Conservation (phyloP, 2,888 invertebrate species). For the Hecatera dysodea region DNA sequence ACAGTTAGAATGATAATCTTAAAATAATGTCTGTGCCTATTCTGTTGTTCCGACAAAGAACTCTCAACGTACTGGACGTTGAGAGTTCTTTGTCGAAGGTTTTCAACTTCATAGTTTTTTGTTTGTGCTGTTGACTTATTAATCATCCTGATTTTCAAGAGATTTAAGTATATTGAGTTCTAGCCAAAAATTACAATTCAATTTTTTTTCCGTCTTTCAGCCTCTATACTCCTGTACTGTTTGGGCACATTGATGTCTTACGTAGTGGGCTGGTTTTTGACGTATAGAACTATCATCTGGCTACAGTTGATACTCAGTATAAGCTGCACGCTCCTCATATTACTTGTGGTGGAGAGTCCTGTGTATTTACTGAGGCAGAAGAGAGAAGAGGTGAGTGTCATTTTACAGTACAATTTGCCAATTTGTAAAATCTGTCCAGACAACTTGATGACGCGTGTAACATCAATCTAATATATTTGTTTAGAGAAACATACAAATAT, state of each 20-base stretch:
- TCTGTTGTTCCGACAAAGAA: too few relatives aligned
- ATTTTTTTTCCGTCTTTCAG: slow-evolving; percentile 53
- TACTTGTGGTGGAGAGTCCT: slow-evolving; percentile 82
- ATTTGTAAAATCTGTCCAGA: background rate
- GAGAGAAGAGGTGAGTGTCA: slow-evolving; percentile 79
- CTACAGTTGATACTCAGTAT: slow-evolving; percentile 75
- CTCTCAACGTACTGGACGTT: too few relatives aligned
- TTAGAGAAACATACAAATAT: too few relatives aligned
- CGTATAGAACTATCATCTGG: slow-evolving; percentile 79
- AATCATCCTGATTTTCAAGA: too few relatives aligned
- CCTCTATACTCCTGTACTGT: slow-evolving; percentile 72
- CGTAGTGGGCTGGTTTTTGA: slow-evolving; percentile 80
- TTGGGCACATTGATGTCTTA: slow-evolving; percentile 79
- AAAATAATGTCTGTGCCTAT: too few relatives aligned
- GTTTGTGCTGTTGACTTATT: too few relatives aligned
- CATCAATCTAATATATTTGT: too few relatives aligned
- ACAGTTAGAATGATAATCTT: background rate
- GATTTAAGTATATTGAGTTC: too few relatives aligned
- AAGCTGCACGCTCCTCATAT: slow-evolving; percentile 69
- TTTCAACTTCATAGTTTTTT: too few relatives aligned
- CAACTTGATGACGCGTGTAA: too few relatives aligned
- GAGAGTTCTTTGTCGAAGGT: too few relatives aligned
- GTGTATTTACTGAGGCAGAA: slow-evolving; percentile 80
- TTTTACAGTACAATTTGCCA: background rate
- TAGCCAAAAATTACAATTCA: too few relatives aligned